phyloP scores from a whole-genome alignment of 2,888 invertebrate species.

The Tinea semifulvella region DNA sequence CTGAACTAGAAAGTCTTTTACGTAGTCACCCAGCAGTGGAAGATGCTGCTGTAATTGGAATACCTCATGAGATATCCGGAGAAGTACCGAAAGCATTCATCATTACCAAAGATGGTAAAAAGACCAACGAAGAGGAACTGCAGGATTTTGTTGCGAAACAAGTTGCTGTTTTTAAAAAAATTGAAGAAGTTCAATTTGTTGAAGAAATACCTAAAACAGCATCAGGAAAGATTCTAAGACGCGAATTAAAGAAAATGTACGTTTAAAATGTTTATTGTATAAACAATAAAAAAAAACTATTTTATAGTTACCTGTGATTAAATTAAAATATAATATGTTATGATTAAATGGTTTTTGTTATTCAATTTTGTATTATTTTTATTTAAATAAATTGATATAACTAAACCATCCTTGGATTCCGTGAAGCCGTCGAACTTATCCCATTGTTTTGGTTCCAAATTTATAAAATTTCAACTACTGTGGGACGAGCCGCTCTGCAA shows the following conservation, averaged over 20 bases:
- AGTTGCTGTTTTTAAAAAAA: slow-evolving; percentile 81
- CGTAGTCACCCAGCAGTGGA: slow-evolving; percentile 77
- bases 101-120: slow-evolving; percentile 60
- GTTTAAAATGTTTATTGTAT: no score
- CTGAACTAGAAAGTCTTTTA: slow-evolving; percentile 83
- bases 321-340: no score
- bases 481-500: no score
- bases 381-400: no score
- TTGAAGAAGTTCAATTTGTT: slow-evolving; percentile 73
- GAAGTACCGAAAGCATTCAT: slow-evolving; percentile 85
- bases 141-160: slow-evolving; percentile 70
- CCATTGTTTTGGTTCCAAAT: no score
- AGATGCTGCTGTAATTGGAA: slow-evolving; percentile 88
- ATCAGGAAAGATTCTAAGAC: slow-evolving; percentile 82
- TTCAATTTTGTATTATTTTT: no score
- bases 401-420: no score
- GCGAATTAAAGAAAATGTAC: slow-evolving; percentile 65
- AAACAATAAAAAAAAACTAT: no score
- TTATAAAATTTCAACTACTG: no score
- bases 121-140: slow-evolving; percentile 50
- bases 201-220: slow-evolving; percentile 78
- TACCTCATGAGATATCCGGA: slow-evolving; percentile 75
- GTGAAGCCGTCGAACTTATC: no score
- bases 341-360: no score
- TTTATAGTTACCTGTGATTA: no score